Base-by-base conservation (phyloP, 1,140 invertebrate species). In the Euwallacea similis region DNA sequence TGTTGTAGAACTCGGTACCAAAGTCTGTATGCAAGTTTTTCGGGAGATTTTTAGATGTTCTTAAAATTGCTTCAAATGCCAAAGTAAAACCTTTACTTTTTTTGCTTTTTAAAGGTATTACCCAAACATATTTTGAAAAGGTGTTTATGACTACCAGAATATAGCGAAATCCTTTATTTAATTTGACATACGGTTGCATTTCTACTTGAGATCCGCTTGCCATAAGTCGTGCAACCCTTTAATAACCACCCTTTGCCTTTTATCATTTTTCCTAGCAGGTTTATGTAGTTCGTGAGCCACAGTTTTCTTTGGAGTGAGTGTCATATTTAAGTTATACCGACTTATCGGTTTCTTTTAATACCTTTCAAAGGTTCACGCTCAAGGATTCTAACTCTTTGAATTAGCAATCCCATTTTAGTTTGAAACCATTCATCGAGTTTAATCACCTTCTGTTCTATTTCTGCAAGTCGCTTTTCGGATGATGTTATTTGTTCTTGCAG, bases 91-190 rank as follows among this genome's bases (percentile, higher is more conserved):
- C 46, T 68, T 66, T 47, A 73, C 81, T 61, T 68, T n/a, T 82
- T 79, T 86, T 86, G 9, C 71, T 79, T 81, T 84, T 84, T 42
- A 86, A 13, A 7, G 82, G 80, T 33, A 79, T 50, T n/a, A 79
- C 79, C 80, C 79, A 86, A 16, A 81, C 80, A 75, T 77, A 82
- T 78, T 83, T 33, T 33, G n/a, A n/a, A n/a, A n/a, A n/a, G n/a
- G n/a, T n/a, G n/a, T n/a, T n/a, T n/a, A n/a, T n/a, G n/a, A n/a
- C n/a, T n/a, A n/a, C n/a, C n/a, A n/a, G n/a, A n/a, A n/a, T n/a
- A n/a, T n/a, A n/a, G n/a, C n/a, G n/a, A n/a, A n/a, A n/a, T n/a
- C n/a, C n/a, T n/a, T n/a, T n/a, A n/a, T n/a, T n/a, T n/a, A n/a
- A n/a, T n/a, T n/a, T n/a, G n/a, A n/a, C n/a, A n/a, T n/a, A n/a